Evolutionary conservation across 2,888 invertebrate genomes (phyloP), one percentile per base, ranked within the genome.

Genomic region (Matsumyia berberina): DNA sequence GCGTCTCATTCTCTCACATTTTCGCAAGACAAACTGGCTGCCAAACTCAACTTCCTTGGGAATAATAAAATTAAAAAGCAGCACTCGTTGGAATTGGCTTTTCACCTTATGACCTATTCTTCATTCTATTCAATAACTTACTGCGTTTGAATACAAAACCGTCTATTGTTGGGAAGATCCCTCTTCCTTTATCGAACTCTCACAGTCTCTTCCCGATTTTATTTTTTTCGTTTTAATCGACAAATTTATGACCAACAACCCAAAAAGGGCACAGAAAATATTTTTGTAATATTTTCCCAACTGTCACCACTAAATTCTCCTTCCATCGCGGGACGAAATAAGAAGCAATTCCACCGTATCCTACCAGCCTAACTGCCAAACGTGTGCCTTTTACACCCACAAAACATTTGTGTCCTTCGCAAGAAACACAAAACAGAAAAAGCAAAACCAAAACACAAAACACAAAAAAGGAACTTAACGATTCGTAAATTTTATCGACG

Each of bases 401-500:
- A 46, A 46, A 46, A 1, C 5, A 46, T 46, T 17, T 42, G 3
- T 19, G 17, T 19, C 11, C 8, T 3, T 11, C 46, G 19, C 19
- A 7, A 12, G 7, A 12, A 15, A 15, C n/a, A n/a, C n/a, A n/a
- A n/a, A n/a, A n/a, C n/a, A n/a, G n/a, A n/a, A n/a, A n/a, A n/a
- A n/a, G n/a, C n/a, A n/a, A n/a, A n/a, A n/a, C n/a, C n/a, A n/a
- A n/a, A n/a, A n/a, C n/a, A n/a, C n/a, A n/a, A 42, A 42, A 15
- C 5, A 17, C 7, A 15, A 42, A 42, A 42, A 44, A 44, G 17
- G 8, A 12, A 42, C 31, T 62, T 62, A 62, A 46, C 46, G 46
- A 62, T 46, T 17, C 62, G 33, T 7, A 62, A 19, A 58, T 58
- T 58, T 58, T 70, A 58, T 58, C 42, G 70, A 70, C 37, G 70